Evolutionary conservation across 2,797 vertebrate genomes (phyloP).

Genomic region (Enteromius thamalakanensis): DNA sequence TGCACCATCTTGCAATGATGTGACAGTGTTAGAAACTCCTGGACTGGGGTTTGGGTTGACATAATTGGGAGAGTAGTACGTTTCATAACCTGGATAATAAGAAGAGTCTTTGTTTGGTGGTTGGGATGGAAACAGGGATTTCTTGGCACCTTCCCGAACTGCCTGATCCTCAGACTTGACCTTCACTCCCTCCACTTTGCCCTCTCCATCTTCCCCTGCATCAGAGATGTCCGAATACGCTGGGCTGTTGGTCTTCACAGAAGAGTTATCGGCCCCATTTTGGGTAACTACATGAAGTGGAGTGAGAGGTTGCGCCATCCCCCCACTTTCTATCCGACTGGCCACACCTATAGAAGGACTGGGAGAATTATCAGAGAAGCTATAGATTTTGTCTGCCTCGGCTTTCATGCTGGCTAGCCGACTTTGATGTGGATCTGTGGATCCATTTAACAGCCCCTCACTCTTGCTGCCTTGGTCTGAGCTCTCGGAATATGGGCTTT

Average conservation of each 20-base stretch:
- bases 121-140: slow-evolving; percentile 90
- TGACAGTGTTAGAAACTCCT: slow-evolving; percentile 79
- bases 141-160: slow-evolving; percentile 92
- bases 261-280: slow-evolving; percentile 94
- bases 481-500: slow-evolving; percentile 88
- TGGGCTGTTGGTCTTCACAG: slow-evolving; percentile 96
- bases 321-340: slow-evolving; percentile 88
- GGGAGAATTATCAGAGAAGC: slow-evolving; percentile 96
- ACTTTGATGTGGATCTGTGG: slow-evolving; percentile 93
- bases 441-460: slow-evolving; percentile 88
- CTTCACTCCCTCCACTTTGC: slow-evolving; percentile 87
- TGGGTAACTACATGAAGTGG: slow-evolving; percentile 91
- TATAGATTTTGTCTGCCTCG: slow-evolving; percentile 98
- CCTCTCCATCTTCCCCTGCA: slow-evolving; percentile 96
- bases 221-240: slow-evolving; percentile 99
- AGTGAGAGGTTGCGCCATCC: slow-evolving; percentile 88
- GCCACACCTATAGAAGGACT: slow-evolving; percentile 93
- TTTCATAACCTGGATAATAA: slow-evolving; percentile 90
- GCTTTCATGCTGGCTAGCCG: slow-evolving; percentile 98
- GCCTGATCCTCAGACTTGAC: slow-evolving; percentile 89
- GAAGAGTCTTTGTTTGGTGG: slow-evolving; percentile 92
- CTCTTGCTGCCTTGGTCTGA: slow-evolving; percentile 78
- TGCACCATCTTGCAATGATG: slow-evolving; percentile 79
- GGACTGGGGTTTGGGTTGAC: slow-evolving; percentile 94
- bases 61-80: slow-evolving; percentile 94